These are phyloP conservation scores for Nanger granti DNA, from an alignment of 2,113 vertebrate species.

Conservation along the genomic window DNA sequence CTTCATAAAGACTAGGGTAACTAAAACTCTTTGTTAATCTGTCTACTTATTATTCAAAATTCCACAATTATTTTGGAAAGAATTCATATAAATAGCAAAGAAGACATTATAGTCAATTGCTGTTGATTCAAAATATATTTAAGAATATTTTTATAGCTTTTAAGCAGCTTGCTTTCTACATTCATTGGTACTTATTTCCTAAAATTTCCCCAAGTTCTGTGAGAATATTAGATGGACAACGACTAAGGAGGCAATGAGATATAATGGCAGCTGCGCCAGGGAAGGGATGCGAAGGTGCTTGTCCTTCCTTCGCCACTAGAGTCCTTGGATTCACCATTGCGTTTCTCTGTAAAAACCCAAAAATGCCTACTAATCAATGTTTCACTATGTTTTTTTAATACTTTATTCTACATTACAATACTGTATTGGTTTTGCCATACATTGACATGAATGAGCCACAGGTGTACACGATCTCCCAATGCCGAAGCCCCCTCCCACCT, in stretches of 20 bases:
- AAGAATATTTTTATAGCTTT: background rate
- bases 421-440: no score
- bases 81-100: background rate
- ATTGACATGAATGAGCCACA: no score
- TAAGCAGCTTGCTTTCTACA: background rate
- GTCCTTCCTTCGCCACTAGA: background rate
- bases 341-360: background rate
- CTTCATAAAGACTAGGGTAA: background rate
- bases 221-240: background rate
- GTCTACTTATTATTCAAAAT: background rate
- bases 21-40: background rate
- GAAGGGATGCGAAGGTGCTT: background rate
- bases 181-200: background rate
- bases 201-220: background rate
- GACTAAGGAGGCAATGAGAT: background rate
- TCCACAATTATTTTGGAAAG: background rate
- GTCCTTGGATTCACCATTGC: background rate
- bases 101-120: background rate
- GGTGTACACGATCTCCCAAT: no score
- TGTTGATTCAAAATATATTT: background rate
- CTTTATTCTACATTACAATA: no score
- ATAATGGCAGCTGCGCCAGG: rapidly evolving
- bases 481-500: no score
- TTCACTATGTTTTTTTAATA: background rate
- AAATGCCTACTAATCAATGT: background rate